These are phyloP conservation scores for Orius insidiosus DNA, from an alignment of 1,140 invertebrate species.

Conservation along the genomic window DNA sequence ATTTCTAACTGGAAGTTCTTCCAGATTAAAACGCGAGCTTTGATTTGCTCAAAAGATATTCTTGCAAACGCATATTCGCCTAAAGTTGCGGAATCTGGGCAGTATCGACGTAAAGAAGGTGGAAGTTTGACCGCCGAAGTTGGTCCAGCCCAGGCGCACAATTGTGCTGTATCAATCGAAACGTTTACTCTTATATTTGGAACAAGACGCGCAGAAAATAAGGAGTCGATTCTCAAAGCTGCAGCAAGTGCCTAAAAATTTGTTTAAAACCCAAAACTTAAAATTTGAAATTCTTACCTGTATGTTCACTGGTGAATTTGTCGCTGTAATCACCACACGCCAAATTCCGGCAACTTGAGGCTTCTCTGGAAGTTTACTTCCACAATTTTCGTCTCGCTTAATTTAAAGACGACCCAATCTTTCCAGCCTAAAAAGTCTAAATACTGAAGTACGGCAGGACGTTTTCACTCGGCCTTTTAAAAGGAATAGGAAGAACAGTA, in stretches of 20 bases:
- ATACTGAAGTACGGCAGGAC: constrained; percentile 2
- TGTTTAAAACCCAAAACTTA: background rate
- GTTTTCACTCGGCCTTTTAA: constrained; percentile 24
- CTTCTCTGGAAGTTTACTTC: constrained; percentile 32
- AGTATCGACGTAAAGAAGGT: constrained; percentile 29
- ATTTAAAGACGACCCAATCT: constrained; percentile 38
- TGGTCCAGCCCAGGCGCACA: constrained; percentile 22
- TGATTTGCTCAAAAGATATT: constrained; percentile 30
- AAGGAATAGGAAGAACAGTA: constrained; percentile 57
- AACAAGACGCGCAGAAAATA: constrained; percentile 45
- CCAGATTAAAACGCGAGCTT: constrained; percentile 31
- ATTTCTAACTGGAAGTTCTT: constrained; percentile 13
- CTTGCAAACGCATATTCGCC: constrained; percentile 38
- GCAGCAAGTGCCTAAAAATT: constrained; percentile 40
- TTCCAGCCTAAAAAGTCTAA: constrained; percentile 27
- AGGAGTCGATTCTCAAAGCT: constrained; percentile 61
- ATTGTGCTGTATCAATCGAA: constrained; percentile 31
- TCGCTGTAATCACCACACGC: constrained; percentile 30
- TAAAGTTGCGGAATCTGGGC: constrained; percentile 31
- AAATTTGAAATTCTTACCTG: constrained; percentile 3
- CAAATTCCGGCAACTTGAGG: constrained; percentile 30
- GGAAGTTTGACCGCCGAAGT: constrained; percentile 26
- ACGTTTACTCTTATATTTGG: constrained; percentile 41
- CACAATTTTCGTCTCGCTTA: constrained; percentile 45
- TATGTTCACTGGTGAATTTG: constrained; percentile 1